Conservation (phyloP, 2,888 invertebrate species). For the Bhutanitis thaidina region DNA sequence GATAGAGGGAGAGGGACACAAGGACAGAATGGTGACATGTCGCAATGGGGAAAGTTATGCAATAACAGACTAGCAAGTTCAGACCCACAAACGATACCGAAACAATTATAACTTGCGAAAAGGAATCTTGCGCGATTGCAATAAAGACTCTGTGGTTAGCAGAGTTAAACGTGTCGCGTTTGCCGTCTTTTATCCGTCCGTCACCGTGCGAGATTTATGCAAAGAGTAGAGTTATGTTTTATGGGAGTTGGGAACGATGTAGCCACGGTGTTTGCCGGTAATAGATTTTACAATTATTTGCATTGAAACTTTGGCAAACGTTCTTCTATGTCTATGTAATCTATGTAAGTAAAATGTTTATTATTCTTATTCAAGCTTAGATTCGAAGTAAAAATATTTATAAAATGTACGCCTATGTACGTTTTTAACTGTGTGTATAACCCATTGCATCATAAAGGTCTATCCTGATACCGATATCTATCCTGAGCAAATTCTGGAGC, state of each 20-base stretch:
- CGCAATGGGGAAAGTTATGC: slow-evolving; percentile 63
- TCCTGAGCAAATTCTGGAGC: too few relatives aligned
- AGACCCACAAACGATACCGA: slow-evolving; percentile 29
- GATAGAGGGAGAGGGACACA: slow-evolving; percentile 18
- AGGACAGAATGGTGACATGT: slow-evolving; percentile 40
- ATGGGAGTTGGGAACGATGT: slow-evolving; percentile 33
- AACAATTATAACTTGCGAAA: slow-evolving; percentile 28
- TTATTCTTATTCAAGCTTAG: too few relatives aligned
- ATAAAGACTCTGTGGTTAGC: slow-evolving; percentile 28
- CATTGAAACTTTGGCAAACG: too few relatives aligned
- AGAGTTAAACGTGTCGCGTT: slow-evolving; percentile 25
- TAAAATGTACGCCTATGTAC: too few relatives aligned
- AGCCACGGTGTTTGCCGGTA: neutral
- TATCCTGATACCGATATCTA: too few relatives aligned
- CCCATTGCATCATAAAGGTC: too few relatives aligned
- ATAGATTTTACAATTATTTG: too few relatives aligned
- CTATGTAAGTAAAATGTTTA: too few relatives aligned
- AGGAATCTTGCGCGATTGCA: slow-evolving; percentile 30
- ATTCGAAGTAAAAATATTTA: too few relatives aligned
- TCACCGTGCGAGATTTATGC: slow-evolving; percentile 50
- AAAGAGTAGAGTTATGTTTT: slow-evolving; percentile 41
- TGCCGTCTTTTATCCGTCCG: slow-evolving; percentile 43
- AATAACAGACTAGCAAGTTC: slow-evolving; percentile 53
- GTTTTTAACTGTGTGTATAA: too few relatives aligned
- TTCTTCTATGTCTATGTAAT: too few relatives aligned